These are phyloP conservation scores for Mythimna albipuncta DNA, from an alignment of 2,888 invertebrate genomes.

Conservation along the genomic window DNA sequence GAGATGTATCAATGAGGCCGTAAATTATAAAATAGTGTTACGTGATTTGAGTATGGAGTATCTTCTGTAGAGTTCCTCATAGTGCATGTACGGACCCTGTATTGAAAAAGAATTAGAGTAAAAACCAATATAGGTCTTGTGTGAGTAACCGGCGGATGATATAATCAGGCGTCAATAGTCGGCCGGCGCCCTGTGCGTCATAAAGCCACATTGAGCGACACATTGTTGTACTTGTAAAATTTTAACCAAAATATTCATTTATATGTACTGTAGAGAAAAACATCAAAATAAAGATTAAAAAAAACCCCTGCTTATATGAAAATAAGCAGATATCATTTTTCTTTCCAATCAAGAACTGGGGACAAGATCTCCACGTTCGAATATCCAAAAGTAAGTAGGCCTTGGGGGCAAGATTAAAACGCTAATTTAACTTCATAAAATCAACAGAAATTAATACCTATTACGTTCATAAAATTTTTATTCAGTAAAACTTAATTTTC, in stretches of 20 bases:
- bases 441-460: background rate
- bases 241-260: slow-evolving; percentile 19
- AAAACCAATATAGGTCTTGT: slow-evolving; percentile 58
- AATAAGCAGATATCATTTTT: background rate
- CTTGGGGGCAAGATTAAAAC: background rate
- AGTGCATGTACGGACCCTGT: slow-evolving; percentile 2
- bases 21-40: slow-evolving; percentile 77
- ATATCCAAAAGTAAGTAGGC: background rate
- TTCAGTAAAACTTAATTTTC: background rate
- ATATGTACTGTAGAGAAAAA: slow-evolving; percentile 38
- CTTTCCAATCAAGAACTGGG: background rate
- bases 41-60: slow-evolving; percentile 60
- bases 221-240: slow-evolving; percentile 36
- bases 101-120: slow-evolving; percentile 59
- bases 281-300: background rate
- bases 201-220: slow-evolving; percentile 50
- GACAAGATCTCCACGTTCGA: background rate
- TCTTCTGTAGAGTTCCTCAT: slow-evolving; percentile 61
- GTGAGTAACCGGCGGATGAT: slow-evolving; percentile 72
- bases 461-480: background rate
- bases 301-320: too few species aligned
- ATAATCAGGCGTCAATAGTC: slow-evolving; percentile 58
- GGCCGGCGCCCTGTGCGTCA: slow-evolving; percentile 62
- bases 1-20: slow-evolving; percentile 69
- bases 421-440: background rate